A percentile compares a stretch with the other conserved stretches of the same genome.
Conservation (phyloP, 2,113 vertebrate genomes). For the Erythrocebus patas region DNA sequence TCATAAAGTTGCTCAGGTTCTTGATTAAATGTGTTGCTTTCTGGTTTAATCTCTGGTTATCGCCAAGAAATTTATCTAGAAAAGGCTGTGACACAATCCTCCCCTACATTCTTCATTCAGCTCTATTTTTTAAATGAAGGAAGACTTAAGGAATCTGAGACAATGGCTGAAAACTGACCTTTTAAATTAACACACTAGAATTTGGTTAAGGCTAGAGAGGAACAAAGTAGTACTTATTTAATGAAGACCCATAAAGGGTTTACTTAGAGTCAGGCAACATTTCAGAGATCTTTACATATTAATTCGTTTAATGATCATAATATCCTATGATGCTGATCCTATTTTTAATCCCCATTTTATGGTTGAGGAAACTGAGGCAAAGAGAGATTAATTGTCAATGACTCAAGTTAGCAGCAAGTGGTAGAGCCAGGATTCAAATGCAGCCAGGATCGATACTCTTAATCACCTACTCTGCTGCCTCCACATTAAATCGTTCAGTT, state of each 20-base stretch:
- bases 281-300: background rate
- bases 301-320: background rate
- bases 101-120: background rate
- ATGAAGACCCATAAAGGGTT: too few species aligned
- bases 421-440: background rate
- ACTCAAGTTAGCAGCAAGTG: background rate
- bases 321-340: background rate
- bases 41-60: constrained; percentile 40
- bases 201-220: background rate
- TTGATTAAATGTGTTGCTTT: constrained; percentile 43
- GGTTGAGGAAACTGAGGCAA: background rate
- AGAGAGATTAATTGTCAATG: background rate
- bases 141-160: background rate
- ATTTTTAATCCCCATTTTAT: background rate
- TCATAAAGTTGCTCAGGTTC: background rate
- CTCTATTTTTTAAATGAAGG: background rate
- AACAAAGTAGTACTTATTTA: background rate
- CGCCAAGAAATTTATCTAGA: background rate
- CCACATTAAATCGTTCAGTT: too few species aligned
- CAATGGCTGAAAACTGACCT: background rate
- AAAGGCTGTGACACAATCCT: background rate
- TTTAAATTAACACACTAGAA: background rate
- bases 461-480: accelerated
- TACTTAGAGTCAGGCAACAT: background rate
- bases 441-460: background rate